Base-by-base conservation (phyloP, 1,140 invertebrate species). In the Aphis gossypii region DNA sequence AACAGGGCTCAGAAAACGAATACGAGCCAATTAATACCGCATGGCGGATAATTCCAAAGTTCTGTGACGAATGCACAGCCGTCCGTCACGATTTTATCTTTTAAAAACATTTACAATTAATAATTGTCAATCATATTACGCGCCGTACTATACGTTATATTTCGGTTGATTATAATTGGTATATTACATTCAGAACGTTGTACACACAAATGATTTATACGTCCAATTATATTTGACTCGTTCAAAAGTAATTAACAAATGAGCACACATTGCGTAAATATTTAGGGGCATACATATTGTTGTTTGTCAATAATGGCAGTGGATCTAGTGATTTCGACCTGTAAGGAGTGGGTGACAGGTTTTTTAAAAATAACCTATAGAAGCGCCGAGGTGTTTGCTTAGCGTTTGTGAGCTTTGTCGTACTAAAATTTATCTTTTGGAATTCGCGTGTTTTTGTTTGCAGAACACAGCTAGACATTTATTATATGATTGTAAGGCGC, bases 91-190 rank as follows among this genome's bases (percentile, higher is more conserved):
- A 76, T 76, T 76, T 76, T 35, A 76, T 76, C 60, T 76, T 76
- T 68, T 20, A n/a, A 76, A 76, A 76, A 76, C 60, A 30, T 76
- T 76, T 76, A 76, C 60, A n/a, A 76, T n/a, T 76, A 76, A 76
- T 41, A 76, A 76, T 76, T 76, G 60, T n/a, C n/a, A 76, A 76
- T 76, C 60, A 76, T 76, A n/a, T n/a, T 76, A 35, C 60, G 18
- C 38, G 35, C 6, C 30, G 60, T 6, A 76, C 38, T 41, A 41
- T 41, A 41, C 60, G 60, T 76, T n/a, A n/a, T 76, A n/a, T n/a
- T 18, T 30, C 60, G 14, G 30, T n/a, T n/a, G 30, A 68, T 68
- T 68, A 18, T 68, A 68, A 68, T 68, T 68, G 60, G 30, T 68
- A 5, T 60, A 46, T 30, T 0, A 20, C 25, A 30, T 30, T 60